Conservation (phyloP, 2,888 invertebrate genomes). For the Lasioglossum vierecki region DNA sequence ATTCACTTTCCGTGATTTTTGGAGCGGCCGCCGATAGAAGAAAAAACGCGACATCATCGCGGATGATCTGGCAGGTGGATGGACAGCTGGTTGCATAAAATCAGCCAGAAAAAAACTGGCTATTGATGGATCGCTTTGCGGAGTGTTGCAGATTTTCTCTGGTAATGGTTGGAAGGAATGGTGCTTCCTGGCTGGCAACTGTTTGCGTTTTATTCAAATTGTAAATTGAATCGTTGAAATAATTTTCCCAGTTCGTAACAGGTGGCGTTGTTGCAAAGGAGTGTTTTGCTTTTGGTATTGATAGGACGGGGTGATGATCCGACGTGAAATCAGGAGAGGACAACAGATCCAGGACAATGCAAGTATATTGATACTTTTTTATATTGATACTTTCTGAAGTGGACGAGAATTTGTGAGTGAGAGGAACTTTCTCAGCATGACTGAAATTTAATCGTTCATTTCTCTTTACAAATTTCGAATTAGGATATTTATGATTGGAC, state of each 20-base stretch:
- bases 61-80: neutral
- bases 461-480: neutral
- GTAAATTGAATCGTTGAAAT: neutral
- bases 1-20: constrained; percentile 53
- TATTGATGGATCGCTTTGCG: neutral
- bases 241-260: too few species aligned
- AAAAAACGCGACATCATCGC: neutral
- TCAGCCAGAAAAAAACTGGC: neutral
- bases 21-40: neutral
- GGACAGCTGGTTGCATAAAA: neutral
- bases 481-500: neutral
- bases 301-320: too few species aligned
- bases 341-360: too few species aligned
- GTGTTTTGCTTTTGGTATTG: too few species aligned
- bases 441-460: too few species aligned
- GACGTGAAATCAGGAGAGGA: too few species aligned
- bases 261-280: too few species aligned
- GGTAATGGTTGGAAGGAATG: neutral
- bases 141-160: neutral
- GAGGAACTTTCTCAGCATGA: too few species aligned
- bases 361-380: too few species aligned
- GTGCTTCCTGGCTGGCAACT: neutral
- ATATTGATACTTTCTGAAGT: too few species aligned
- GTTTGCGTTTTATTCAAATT: neutral
- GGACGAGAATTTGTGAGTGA: too few species aligned